Base-by-base conservation (phyloP, 2,797 vertebrate genomes). In the Calcarius lapponicus region DNA sequence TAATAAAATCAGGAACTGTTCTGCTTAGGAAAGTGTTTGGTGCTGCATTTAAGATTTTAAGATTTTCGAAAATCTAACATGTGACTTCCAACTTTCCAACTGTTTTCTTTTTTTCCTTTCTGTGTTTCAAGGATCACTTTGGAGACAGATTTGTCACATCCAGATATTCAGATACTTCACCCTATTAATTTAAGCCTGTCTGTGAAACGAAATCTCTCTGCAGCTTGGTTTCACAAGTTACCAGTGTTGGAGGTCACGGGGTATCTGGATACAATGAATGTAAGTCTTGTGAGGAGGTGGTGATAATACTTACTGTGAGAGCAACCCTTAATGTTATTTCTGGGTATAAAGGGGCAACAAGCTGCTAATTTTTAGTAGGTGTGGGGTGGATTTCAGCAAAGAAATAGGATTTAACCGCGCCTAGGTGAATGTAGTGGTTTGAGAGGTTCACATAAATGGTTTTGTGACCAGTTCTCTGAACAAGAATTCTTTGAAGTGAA, bases 161-260 rank as follows among this genome's bases (percentile, higher is more conserved):
- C 97, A 29, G 99, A 99, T 92, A 96, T 99, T 42, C 97, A 99
- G 87, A 98, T 99, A 72, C 98, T 99, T 74, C 97, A 98, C 87
- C 99, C 99, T n/a, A 98, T 99, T 96, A 99, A 99, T 96, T 91
- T 99, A 43, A 98, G 99, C 86, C 97, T 99, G 25, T 97, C 96
- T 19, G 96, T 99, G 95, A 98, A 98, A 92, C 97, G 99, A 26
- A 99, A 99, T 97, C 97, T 99, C 25, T 98, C 99, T 79, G 98
- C 99, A 32, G 92, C 98, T 71, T 99, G 99, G 99, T 99, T 98
- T 95, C 98, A 97, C 65, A 96, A 98, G 58, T 97, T 99, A 42
- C 99, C 99, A 0, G 97, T 97, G 16, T 32, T 99, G 70, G 98
- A 99, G 94, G 97, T 99, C 88, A 98, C 98, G 25, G 99, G 99